A percentile compares a stretch with the other conserved stretches of the same genome.
Evolutionary conservation across 64 coral and sea anemone genomes (phyloP).

Genomic region (Stylophora pistillata): DNA sequence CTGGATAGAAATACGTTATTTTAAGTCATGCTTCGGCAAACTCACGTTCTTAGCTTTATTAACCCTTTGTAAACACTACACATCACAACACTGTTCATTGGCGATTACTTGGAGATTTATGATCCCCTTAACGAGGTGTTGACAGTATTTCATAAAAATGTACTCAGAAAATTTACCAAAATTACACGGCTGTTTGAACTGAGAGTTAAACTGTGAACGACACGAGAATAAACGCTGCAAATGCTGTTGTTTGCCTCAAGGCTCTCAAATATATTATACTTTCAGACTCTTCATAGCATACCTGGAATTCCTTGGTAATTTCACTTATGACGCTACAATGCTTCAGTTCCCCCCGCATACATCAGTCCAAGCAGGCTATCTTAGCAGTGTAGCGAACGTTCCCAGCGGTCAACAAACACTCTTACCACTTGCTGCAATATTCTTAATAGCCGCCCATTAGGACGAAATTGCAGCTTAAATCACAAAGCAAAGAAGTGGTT

Average conservation of each 20-base stretch:
- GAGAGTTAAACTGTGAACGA: not conserved
- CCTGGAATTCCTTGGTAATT: slow-evolving; percentile 26
- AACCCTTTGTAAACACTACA: not conserved
- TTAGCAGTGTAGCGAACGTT: not conserved
- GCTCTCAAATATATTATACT: slow-evolving; percentile 46
- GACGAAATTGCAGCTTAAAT: slow-evolving; percentile 2
- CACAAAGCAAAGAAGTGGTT: slow-evolving; percentile 11
- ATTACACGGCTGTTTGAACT: not conserved
- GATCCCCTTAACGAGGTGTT: slow-evolving; percentile 15
- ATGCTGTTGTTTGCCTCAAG: slow-evolving; percentile 32
- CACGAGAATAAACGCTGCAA: slow-evolving; percentile 3
- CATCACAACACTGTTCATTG: not conserved
- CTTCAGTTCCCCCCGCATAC: slow-evolving; percentile 11
- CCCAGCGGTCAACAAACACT: slow-evolving; percentile 1
- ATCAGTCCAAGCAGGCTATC: slow-evolving; percentile 17
- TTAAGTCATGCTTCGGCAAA: not conserved
- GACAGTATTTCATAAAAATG: slow-evolving; percentile 12
- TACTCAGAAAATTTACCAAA: slow-evolving; percentile 20
- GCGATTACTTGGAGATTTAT: not conserved
- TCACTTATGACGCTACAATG: slow-evolving; percentile 27
- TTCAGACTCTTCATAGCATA: slow-evolving; percentile 19
- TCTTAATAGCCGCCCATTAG: slow-evolving; percentile 25
- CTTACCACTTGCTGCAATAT: slow-evolving; percentile 20
- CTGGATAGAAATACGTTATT: not conserved
- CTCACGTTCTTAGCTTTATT: not conserved